Base-by-base conservation (phyloP, 2,797 vertebrate species). In the Mareca strepera region DNA sequence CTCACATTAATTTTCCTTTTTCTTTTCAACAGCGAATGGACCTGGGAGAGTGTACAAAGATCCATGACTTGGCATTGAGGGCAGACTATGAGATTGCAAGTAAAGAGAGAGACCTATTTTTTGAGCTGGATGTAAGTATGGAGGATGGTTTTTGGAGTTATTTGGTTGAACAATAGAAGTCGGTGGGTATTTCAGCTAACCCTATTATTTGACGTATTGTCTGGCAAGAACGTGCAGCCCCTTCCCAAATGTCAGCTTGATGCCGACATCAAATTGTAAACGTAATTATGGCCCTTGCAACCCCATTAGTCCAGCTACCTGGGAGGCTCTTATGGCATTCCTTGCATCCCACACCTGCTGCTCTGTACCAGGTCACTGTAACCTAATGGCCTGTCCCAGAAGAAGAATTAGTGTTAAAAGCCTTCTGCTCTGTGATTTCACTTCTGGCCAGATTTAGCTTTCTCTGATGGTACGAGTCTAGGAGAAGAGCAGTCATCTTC, bases 21-120 rank as follows among this genome's bases (percentile, higher is more conserved):
- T 79, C 58, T 97, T 74, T 79, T 76, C 70, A 48, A 91, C 77
- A 99, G 99, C 98, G 99, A 66, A 99, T 99, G 99, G 99, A 99
- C 97, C 98, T 99, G 88, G 99, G 99, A 80, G 99, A 99, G 84
- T 99, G 99, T 96, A 99, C 99, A 33, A 99, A 99, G 98, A 99
- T 99, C 97, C 99, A 99, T 68, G 99, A 99, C 97, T 97, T 99
- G 98, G 99, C 99, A 21, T 98, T 99, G 94, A 98, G 99, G 97
- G 99, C 99, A 56, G 99, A 99, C 98, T 99, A 99, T 97, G 99
- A 99, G 98, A 99, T 99, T 76, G 99, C 99, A 69, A 99, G 99
- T 96, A 99, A 99, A 98, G 99, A 99, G 90, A 98, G 98, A 97
- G 99, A 99, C 97, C 98, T 99, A 90, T 99, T 99, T 97, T 99